A percentile compares a stretch with the other conserved stretches of the same genome.
Evolutionary conservation across 2,113 vertebrate species (phyloP).

Genomic region (Probosciger aterrimus): DNA sequence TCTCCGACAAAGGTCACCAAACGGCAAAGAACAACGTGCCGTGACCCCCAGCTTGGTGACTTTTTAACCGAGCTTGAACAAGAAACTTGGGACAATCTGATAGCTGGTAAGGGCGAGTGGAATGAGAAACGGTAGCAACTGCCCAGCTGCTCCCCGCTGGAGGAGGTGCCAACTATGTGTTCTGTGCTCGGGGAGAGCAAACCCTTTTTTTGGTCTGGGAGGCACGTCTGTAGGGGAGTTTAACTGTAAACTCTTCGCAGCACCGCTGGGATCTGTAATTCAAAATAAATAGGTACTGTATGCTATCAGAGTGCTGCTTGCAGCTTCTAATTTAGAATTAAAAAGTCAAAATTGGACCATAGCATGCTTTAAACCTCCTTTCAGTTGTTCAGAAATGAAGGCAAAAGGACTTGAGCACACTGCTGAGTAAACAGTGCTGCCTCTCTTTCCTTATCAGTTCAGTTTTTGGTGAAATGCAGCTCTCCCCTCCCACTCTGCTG

Average conservation of each 20-base stretch:
- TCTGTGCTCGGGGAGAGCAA: slow-evolving; percentile 39
- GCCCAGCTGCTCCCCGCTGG: slow-evolving; percentile 42
- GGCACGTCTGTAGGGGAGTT: slow-evolving; percentile 9
- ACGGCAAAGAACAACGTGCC: neutral
- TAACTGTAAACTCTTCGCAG: neutral
- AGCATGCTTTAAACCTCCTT: neutral
- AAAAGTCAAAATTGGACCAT: neutral
- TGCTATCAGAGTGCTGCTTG: neutral
- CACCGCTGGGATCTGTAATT: neutral
- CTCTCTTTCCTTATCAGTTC: slow-evolving; percentile 28
- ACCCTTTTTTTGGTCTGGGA: slow-evolving; percentile 38
- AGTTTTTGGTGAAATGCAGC: slow-evolving; percentile 17
- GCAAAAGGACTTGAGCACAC: neutral
- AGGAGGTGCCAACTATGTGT: slow-evolving; percentile 64
- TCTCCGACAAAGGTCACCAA: neutral
- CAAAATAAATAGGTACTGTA: neutral
- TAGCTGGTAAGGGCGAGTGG: neutral
- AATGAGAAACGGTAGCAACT: slow-evolving; percentile 63
- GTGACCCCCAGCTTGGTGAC: neutral
- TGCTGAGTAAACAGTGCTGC: slow-evolving; percentile 34
- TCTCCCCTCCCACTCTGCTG: neutral
- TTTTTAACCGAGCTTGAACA: slow-evolving; percentile 6
- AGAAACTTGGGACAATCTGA: slow-evolving; percentile 34
- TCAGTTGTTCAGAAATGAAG: neutral
- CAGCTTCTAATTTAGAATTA: neutral